phyloP scores from a whole-genome alignment of 2,797 vertebrate genomes.

The Dromococcyx pavoninus region DNA sequence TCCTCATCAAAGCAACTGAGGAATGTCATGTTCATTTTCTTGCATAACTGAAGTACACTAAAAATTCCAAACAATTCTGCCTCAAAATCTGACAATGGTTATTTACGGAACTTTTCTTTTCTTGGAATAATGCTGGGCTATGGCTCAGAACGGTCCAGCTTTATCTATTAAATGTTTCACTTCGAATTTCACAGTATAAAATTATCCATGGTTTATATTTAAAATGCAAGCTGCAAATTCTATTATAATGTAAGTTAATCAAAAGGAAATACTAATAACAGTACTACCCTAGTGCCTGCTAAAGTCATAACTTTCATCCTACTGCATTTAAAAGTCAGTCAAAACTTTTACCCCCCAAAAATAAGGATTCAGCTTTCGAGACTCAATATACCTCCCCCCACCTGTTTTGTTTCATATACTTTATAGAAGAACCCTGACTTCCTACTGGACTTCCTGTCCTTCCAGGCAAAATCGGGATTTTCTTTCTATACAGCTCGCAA shows the following conservation, averaged over 20 bases:
- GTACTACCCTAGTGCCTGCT: background rate
- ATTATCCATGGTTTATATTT: slow-evolving; percentile 13
- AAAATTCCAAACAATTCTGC: slow-evolving; percentile 40
- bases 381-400: background rate
- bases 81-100: slow-evolving; percentile 11
- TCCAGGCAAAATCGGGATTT: background rate
- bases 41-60: slow-evolving; percentile 36
- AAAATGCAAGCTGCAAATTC: slow-evolving; percentile 39
- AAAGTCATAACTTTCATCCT: slow-evolving; percentile 21
- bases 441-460: background rate
- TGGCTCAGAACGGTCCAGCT: background rate
- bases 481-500: background rate
- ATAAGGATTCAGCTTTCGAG: background rate
- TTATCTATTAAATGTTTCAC: background rate
- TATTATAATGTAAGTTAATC: slow-evolving; percentile 28
- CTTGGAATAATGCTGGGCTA: background rate
- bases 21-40: slow-evolving; percentile 35
- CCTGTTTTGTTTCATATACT: background rate
- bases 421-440: background rate
- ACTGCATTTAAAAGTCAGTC: background rate
- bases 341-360: background rate
- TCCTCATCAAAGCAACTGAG: slow-evolving; percentile 32
- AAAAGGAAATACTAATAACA: slow-evolving; percentile 38
- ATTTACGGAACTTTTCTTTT: background rate
- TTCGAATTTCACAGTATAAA: background rate